Evolutionary conservation across 1,140 invertebrate genomes (phyloP), one percentile per base, ranked within the genome.

Genomic region (Drosophila orena): DNA sequence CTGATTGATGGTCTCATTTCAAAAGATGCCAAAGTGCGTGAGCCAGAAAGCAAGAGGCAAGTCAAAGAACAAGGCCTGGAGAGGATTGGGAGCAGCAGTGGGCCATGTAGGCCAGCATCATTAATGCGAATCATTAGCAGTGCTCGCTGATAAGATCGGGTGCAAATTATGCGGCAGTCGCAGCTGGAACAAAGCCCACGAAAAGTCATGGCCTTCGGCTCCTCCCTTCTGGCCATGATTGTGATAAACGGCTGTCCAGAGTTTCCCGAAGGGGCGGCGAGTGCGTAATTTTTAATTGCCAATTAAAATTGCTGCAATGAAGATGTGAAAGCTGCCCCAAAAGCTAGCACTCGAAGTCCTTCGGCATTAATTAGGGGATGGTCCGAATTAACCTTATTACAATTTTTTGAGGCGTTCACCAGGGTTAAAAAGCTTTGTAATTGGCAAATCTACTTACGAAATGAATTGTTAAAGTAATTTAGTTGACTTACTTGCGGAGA

Each of bases 41-140:
- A 46, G 62, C 59, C 49, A 17, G 20, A 27, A 46, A 15, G 2
- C 40, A 8, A 30, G 10, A 30, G 30, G 30, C 30, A 10, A 40
- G 62, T 27, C 49, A 24, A 34, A 27, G 44, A 15, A 3, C 40
- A 42, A 30, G 44, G 34, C 8, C 3, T 11, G 46, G 37, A 4
- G 12, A 38, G 11, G 15, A 22, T 42, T 30, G 22, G n/a, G 20
- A 46, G 44, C 44, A 57, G 55, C 55, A 52, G 35, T 11, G 58
- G 37, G 57, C 35, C 20, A 44, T 72, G 52, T 73, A 79, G 56
- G 47, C 81, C 81, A 73, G 79, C 79, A 89, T 88, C 83, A 88
- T 89, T 89, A 88, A 88, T 89, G 83, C 64, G 84, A 88, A 89
- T 88, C 83, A 88, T 88, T 88, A 88, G 83, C 83, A 77, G 53